Evolutionary conservation across 2,797 vertebrate genomes (phyloP).

Genomic region (Allobates femoralis): DNA sequence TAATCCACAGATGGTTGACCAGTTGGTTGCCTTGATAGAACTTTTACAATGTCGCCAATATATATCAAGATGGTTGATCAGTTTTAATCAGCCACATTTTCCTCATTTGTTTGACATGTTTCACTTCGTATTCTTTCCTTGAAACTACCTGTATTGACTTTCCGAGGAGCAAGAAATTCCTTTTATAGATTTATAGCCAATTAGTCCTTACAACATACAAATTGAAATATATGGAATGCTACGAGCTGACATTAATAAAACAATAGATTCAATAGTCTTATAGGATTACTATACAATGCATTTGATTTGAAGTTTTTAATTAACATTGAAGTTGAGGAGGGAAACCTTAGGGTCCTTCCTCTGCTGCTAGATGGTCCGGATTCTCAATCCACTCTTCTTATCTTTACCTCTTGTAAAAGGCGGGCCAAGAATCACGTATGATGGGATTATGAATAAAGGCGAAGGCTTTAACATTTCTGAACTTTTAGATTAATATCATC

Average conservation of each 20-base stretch:
- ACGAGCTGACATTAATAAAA: background rate
- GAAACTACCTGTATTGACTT: background rate
- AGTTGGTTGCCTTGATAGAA: background rate
- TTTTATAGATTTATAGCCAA: background rate
- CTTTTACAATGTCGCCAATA: no score
- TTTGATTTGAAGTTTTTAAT: background rate
- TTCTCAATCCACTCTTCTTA: background rate
- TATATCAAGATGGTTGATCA: no score
- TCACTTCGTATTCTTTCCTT: background rate
- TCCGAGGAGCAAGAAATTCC: background rate
- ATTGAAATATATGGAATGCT: background rate
- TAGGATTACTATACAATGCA: background rate
- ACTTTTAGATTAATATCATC: no score
- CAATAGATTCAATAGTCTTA: background rate
- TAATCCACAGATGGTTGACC: background rate
- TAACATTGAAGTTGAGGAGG: background rate
- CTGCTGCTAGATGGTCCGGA: background rate
- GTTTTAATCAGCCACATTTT: no score
- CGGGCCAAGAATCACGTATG: background rate
- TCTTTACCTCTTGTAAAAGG: background rate
- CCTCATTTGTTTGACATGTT: no score
- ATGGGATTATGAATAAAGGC: background rate
- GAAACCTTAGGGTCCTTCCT: background rate
- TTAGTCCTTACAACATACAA: background rate
- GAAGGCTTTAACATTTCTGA: background rate